Percentiles rank a stretch among this genome's conserved stretches.
These are phyloP conservation scores for Amiota mariae DNA, from an alignment of 2,888 invertebrate species.

Conservation along the genomic window DNA sequence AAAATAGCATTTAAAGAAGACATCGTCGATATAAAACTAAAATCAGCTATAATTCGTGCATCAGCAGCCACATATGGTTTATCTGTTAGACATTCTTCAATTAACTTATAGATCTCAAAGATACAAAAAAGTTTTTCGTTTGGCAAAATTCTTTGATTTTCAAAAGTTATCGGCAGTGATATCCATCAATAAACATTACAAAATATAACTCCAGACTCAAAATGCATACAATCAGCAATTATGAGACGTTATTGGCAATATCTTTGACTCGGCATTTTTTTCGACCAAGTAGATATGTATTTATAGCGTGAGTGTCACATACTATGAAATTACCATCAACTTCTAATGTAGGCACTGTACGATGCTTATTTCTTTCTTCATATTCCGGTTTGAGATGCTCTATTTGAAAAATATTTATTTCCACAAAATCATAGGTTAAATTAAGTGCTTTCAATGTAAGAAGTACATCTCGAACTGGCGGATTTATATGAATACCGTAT, in stretches of 20 bases:
- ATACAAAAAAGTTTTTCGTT: conserved; percentile 42
- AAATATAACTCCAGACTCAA: conserved; percentile 46
- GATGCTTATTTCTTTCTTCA: conserved; percentile 51
- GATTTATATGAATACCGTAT: conserved; percentile 67
- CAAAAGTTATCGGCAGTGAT: conserved; percentile 32
- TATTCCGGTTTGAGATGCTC: conserved; percentile 42
- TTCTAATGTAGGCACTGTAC: conserved; percentile 54
- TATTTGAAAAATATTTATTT: conserved; percentile 28
- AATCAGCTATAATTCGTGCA: conserved; percentile 63
- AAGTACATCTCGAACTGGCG: conserved; percentile 77
- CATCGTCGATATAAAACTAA: conserved; percentile 55
- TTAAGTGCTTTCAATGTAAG: conserved; percentile 77
- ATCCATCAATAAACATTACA: conserved; percentile 34
- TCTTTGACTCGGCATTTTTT: conserved; percentile 54
- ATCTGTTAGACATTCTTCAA: conserved; percentile 56
- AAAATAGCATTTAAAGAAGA: too few species aligned
- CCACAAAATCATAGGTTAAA: conserved; percentile 68
- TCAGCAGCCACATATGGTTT: conserved; percentile 59
- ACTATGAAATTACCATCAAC: conserved; percentile 46
- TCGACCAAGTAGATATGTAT: conserved; percentile 50
- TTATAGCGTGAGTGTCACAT: conserved; percentile 57
- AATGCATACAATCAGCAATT: conserved; percentile 52
- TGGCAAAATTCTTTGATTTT: conserved; percentile 39
- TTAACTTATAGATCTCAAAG: conserved; percentile 47
- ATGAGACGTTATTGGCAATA: conserved; percentile 49